Conservation (phyloP, 1,140 invertebrate species). For the Rhagoletis pomonella region DNA sequence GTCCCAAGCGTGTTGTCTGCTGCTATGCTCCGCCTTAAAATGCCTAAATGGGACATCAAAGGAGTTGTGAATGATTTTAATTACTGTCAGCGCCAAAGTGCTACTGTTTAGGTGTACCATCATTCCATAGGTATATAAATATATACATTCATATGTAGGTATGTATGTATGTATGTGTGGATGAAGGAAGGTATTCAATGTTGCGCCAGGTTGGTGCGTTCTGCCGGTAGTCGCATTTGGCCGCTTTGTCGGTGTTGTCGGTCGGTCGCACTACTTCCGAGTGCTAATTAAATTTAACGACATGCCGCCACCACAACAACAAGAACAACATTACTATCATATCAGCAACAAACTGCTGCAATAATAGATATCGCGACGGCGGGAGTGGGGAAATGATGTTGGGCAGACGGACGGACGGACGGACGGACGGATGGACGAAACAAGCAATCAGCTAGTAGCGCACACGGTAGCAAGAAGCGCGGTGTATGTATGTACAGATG, state of each 20-base stretch:
- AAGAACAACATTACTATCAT: constrained; percentile 60
- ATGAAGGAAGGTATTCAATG: too few relatives aligned
- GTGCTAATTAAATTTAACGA: constrained; percentile 73
- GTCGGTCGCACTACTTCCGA: constrained; percentile 19
- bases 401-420: background rate
- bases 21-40: constrained; percentile 30
- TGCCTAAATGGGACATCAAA: constrained; percentile 47
- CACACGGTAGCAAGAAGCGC: constrained; percentile 56
- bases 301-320: constrained; percentile 63
- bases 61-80: constrained; percentile 55
- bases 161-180: background rate
- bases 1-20: constrained; percentile 14
- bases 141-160: background rate
- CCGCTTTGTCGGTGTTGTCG: constrained; percentile 32
- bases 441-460: constrained; percentile 44
- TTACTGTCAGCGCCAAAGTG: constrained; percentile 28
- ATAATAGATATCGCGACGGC: constrained; percentile 53
- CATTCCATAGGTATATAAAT: too few relatives aligned
- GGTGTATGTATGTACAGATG: constrained; percentile 54
- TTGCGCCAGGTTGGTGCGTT: background rate
- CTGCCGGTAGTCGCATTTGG: background rate
- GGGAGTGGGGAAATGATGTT: background rate
- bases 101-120: constrained; percentile 41
- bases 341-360: constrained; percentile 61
- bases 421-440: constrained; percentile 10